A percentile compares a stretch with the other conserved stretches of the same genome.
Evolutionary conservation across 2,113 vertebrate genomes (phyloP).

Genomic region (Phaetusa simplex): DNA sequence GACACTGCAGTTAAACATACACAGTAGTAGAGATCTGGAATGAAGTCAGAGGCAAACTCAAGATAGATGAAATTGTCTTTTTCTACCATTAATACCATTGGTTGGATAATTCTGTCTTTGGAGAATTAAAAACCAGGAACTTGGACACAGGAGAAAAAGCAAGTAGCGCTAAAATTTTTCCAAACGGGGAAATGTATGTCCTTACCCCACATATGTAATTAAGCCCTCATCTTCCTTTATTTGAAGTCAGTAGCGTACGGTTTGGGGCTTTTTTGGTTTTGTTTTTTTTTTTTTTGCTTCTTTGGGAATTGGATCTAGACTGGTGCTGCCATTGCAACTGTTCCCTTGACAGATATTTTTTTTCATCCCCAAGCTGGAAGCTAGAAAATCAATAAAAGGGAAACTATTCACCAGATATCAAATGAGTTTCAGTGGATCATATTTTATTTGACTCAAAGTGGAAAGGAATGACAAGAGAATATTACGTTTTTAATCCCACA

Average conservation of each 20-base stretch:
- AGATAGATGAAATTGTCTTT: background rate
- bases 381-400: slow-evolving; percentile 26
- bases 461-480: slow-evolving; percentile 49
- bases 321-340: background rate
- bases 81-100: background rate
- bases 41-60: background rate
- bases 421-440: slow-evolving; percentile 33
- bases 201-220: background rate
- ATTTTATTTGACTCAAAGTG: slow-evolving; percentile 42
- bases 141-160: slow-evolving; percentile 2
- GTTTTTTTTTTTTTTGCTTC: background rate
- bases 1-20: background rate
- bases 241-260: background rate
- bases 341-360: background rate
- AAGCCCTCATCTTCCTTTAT: background rate
- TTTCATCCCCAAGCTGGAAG: background rate
- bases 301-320: background rate
- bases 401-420: slow-evolving; percentile 34
- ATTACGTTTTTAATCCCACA: slow-evolving; percentile 34
- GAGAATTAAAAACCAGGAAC: background rate
- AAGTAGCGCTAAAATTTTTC: background rate
- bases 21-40: slow-evolving; percentile 42
- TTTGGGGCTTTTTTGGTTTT: background rate
- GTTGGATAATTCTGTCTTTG: background rate
- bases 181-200: background rate